Base-by-base conservation (phyloP, 2,888 invertebrate species). In the Sisyra nigra region DNA sequence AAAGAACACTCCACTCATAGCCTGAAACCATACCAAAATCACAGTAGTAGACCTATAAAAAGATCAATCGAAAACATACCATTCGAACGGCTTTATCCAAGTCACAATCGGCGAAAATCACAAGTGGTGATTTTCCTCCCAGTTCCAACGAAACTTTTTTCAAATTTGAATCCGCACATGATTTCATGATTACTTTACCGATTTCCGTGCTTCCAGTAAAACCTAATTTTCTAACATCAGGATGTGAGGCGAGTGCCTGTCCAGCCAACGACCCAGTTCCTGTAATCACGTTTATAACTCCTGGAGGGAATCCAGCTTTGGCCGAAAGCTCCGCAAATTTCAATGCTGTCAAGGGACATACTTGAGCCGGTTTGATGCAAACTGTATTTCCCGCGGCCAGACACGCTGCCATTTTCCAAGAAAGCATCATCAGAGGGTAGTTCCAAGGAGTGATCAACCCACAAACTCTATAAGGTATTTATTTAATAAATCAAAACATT, bases 401-500 rank as follows among this genome's bases (percentile, higher is more conserved):
- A 56, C 94, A 96, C 3, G 96, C 91, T 0, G 94, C 93, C 91
- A 94, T 92, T 63, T 96, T 96, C 94, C 94, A 96, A 0, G 92
- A 88, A 9, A 96, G 64, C 96, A 96, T 97, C 96, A 97, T 96
- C 8, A 97, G 66, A 0, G 96, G 96, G 60, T 96, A 97, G 62
- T 96, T 96, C 96, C 96, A 97, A 0, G 96, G 94, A 0, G 93
- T 93, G 11, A 96, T 77, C 11, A 96, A 66, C 0, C 83, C 94
- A 54, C 89, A 91, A 3, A 96, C 94, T 1, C 91, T 78, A 53
- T 42, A 61, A 48, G 47, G 38, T 15, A 42, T 41, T 11, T 11
- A 9, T n/a, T n/a, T n/a, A n/a, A n/a, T n/a, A 31, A 31, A 31
- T 10, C 3, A 31, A 31, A 31, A 10, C 10, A 31, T 31, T 31